These are phyloP conservation scores for Stichopus chloronotus DNA, from an alignment of 35 echinoderm and acorn worm species.

Conservation along the genomic window DNA sequence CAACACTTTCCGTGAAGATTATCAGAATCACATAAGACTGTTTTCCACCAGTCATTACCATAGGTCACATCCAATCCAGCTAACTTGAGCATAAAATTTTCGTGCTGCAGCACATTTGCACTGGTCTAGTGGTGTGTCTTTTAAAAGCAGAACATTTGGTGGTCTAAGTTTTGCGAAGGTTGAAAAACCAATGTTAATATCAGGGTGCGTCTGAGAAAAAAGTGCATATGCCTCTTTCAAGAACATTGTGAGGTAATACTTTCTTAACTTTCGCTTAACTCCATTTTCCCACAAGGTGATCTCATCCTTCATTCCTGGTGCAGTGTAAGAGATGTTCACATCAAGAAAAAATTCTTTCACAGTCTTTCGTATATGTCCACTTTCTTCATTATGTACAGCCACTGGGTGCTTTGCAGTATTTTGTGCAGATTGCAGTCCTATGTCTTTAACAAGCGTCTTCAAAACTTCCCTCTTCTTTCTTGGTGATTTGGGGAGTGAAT, in stretches of 20 bases:
- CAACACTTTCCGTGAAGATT: neutral
- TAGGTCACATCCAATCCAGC: neutral
- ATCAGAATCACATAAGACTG: neutral
- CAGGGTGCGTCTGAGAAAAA: constrained; percentile 11
- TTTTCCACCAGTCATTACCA: neutral
- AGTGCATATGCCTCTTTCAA: neutral
- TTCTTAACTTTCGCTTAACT: neutral
- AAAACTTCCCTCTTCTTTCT: neutral
- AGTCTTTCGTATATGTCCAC: neutral
- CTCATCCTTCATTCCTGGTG: neutral
- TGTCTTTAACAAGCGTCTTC: neutral
- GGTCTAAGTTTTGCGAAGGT: too few relatives aligned
- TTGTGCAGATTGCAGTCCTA: constrained; percentile 8
- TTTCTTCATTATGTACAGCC: neutral
- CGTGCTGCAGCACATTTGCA: too few relatives aligned
- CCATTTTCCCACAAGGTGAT: neutral
- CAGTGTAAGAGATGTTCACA: constrained; percentile 9
- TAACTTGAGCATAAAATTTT: neutral
- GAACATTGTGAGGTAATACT: neutral
- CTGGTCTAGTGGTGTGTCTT: too few relatives aligned
- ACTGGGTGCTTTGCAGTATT: neutral
- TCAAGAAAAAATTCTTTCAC: constrained; percentile 11
- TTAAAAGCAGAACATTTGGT: too few relatives aligned
- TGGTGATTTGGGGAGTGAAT: constrained; percentile 3
- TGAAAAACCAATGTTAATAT: neutral